A percentile compares a stretch with the other conserved stretches of the same genome.
Conservation (phyloP, 2,888 invertebrate genomes). For the Agriopis marginaria region DNA sequence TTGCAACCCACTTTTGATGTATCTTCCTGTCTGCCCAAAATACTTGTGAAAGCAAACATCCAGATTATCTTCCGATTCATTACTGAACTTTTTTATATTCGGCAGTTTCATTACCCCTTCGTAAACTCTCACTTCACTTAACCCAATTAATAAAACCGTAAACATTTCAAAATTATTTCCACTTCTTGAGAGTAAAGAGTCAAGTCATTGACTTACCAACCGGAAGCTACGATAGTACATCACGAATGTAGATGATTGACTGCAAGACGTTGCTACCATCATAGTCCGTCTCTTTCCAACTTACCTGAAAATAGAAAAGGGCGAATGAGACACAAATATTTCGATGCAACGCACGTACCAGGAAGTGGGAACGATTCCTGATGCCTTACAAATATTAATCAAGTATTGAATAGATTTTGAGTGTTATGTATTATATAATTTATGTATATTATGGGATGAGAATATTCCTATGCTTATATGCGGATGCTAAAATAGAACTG, state of each 20-base stretch:
- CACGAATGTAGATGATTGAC: conserved; percentile 85
- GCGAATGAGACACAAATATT: conserved; percentile 58
- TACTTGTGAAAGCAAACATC: conserved; percentile 7
- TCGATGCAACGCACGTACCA: conserved; percentile 80
- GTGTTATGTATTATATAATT: conserved; percentile 53
- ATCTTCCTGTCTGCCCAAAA: conserved; percentile 5
- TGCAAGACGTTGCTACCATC: conserved; percentile 43
- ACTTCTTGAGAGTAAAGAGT: conserved; percentile 30
- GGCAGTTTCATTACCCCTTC: conserved; percentile 15
- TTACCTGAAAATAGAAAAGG: conserved; percentile 34
- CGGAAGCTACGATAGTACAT: conserved; percentile 83
- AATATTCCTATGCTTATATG: conserved; percentile 36
- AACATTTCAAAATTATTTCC: conserved; percentile 39
- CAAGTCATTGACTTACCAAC: conserved; percentile 74
- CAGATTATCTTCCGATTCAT: conserved; percentile 3
- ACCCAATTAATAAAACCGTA: conserved; percentile 33
- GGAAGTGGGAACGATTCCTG: conserved; percentile 80
- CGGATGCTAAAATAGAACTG: conserved; percentile 32
- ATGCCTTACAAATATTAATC: conserved; percentile 81
- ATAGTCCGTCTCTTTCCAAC: conserved; percentile 55
- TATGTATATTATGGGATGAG: conserved; percentile 42
- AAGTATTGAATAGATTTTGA: conserved; percentile 51
- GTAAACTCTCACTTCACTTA: conserved; percentile 33
- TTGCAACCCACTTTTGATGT: no score
- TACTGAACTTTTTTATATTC: not conserved